Evolutionary conservation across 2,797 vertebrate genomes (phyloP), one percentile per base, ranked within the genome.

Genomic region (Catharus ustulatus): DNA sequence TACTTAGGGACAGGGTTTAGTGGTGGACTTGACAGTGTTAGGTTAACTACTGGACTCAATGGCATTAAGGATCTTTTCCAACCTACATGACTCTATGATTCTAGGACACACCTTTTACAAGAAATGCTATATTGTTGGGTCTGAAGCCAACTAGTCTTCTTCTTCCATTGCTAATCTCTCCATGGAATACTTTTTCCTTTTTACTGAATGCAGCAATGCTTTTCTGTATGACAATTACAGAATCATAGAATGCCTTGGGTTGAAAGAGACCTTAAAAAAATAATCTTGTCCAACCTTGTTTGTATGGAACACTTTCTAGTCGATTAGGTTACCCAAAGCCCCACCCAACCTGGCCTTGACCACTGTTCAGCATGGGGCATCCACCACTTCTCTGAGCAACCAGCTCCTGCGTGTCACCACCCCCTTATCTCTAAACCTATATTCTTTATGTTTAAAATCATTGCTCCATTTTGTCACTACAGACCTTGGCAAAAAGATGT

Each of bases 31-130:
- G 0, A 9, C 21, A 48, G 11, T 15, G 12, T 48, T 11, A 40
- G 2, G 4, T 54, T 62, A 49, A 17, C 16, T 34, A 19, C 10
- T 66, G 19, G 27, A n/a, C 16, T 29, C 3, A 0, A 36, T 32
- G 13, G 48, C 3, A 1, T 42, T 27, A 23, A 27, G 10, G 26
- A 32, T 62, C 26, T 75, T 68, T 55, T 8, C 26, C 22, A 54
- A 7, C 4, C 18, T 36, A 7, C 0, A 0, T n/a, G n/a, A 32
- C 63, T 67, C 17, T 40, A 15, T 58, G 36, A 18, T 57, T 76
- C 18, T 38, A 49, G 11, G 18, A 34, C 19, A 24, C 30, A 27
- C 15, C 24, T 48, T 80, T 23, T 32, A 43, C 23, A 58, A 48
- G 27, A 79, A 87, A 59, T 40, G 13, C 5, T 5, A 20, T 54